These are phyloP conservation scores for Poecilus cupreus DNA, from an alignment of 2,888 invertebrate genomes.

Conservation along the genomic window DNA sequence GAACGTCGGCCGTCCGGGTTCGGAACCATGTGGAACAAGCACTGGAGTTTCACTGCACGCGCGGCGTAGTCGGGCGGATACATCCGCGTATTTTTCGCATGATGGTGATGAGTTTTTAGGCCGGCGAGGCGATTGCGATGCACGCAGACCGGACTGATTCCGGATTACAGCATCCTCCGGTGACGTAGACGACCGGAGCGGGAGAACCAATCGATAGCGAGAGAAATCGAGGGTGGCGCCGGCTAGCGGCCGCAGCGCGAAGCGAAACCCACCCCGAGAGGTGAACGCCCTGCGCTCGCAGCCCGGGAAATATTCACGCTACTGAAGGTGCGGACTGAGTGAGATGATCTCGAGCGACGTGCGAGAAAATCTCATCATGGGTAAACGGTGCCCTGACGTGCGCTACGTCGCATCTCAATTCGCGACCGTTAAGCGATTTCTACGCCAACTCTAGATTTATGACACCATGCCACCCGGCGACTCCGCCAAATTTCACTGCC, in stretches of 20 bases:
- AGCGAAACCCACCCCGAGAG: conserved; percentile 45
- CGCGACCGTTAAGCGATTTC: conserved; percentile 14
- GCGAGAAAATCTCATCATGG: conserved; percentile 31
- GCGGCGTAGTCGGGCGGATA: not conserved
- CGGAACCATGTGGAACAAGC: not conserved
- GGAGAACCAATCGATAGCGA: conserved; percentile 53
- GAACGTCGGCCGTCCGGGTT: not conserved
- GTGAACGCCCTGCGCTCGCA: conserved; percentile 53
- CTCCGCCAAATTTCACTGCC: not conserved
- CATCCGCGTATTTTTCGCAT: conserved; percentile 10
- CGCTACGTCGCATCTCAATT: conserved; percentile 13
- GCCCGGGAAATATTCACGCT: conserved; percentile 55
- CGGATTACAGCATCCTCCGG: conserved; percentile 59
- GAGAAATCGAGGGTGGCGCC: conserved; percentile 48
- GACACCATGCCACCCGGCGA: not conserved
- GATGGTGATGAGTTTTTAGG: conserved; percentile 33
- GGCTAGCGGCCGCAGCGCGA: conserved; percentile 29
- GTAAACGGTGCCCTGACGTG: not conserved
- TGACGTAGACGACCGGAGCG: conserved; percentile 57
- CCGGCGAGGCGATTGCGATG: conserved; percentile 46
- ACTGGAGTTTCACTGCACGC: conserved; percentile 19
- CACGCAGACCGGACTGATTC: conserved; percentile 56
- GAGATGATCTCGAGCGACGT: conserved; percentile 23
- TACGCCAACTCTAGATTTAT: not conserved
- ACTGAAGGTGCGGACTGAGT: conserved; percentile 1